Evolutionary conservation across 2,113 vertebrate genomes (phyloP).

Genomic region (Mirounga angustirostris): DNA sequence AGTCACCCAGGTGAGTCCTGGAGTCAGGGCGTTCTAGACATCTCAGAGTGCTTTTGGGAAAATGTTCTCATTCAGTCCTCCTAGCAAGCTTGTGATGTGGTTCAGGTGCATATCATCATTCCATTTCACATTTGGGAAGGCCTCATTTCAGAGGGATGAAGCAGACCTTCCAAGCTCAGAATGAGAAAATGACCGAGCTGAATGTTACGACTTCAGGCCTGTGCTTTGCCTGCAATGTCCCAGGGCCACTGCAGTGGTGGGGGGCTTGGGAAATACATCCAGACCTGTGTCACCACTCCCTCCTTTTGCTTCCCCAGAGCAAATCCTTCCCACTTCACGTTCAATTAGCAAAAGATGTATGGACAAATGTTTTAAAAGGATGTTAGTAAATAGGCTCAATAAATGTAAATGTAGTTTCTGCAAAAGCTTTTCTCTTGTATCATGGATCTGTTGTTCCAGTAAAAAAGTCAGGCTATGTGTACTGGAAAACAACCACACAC

Average conservation of each 20-base stretch:
- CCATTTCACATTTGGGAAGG: not conserved
- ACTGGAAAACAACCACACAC: not conserved
- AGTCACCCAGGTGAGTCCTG: not conserved
- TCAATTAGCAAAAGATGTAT: not conserved
- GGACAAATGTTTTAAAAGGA: not conserved
- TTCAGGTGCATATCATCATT: fast-evolving
- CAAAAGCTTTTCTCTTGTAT: not conserved
- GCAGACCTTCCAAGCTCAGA: not conserved
- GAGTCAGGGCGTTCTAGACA: not conserved
- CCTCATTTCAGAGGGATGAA: not conserved
- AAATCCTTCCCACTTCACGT: not conserved
- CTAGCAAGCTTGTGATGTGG: fast-evolving
- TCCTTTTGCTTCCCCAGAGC: not conserved
- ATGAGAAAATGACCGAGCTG: fast-evolving
- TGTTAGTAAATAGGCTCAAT: not conserved
- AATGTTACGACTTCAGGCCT: not conserved
- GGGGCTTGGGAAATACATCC: fast-evolving
- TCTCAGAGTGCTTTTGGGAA: not conserved
- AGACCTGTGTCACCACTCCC: not conserved
- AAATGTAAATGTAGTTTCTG: not conserved
- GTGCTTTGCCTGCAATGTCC: fast-evolving
- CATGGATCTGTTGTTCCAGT: not conserved
- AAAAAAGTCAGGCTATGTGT: not conserved
- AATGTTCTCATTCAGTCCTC: not conserved
- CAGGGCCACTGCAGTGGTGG: fast-evolving